Evolutionary conservation across 1,140 invertebrate species (phyloP), one percentile per base, ranked within the genome.

Genomic region (Campodea augens): DNA sequence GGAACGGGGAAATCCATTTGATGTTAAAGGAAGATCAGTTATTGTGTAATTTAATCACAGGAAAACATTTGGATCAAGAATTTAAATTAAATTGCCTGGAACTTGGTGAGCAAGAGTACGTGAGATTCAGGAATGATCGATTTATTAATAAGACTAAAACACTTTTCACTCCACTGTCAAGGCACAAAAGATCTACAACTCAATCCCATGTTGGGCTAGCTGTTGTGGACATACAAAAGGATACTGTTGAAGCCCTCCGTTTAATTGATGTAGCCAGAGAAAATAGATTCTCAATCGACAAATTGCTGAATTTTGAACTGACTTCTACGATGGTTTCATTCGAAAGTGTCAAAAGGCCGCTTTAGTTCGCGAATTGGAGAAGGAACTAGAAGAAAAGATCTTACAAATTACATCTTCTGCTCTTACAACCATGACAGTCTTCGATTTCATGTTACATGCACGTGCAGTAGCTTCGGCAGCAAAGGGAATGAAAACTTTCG

Each of bases 201-300:
- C 7, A 32, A 15, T 32, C 27, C 27, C n/a, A n/a, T n/a, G n/a
- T n/a, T n/a, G n/a, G n/a, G n/a, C n/a, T n/a, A n/a, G n/a, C n/a
- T n/a, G n/a, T n/a, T n/a, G n/a, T n/a, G n/a, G n/a, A n/a, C n/a
- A 15, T 15, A 32, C 15, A 10, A 7, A 32, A 32, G 22, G 39
- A 41, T 19, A 41, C 39, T 4, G 22, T n/a, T 20, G 22, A 41
- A 19, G 15, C 39, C 3, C 3, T 41, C 22, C 39, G 39, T 3
- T 41, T 20, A n/a, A 41, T 41, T 19, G 39, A 41, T 19, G 22
- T 41, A 41, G 39, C 39, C 15, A 4, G 39, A 19, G 15, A n/a
- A 20, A 41, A 21, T 19, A 13, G 39, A 5, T 41, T 3, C 22
- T n/a, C 15, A 19, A 41, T 24, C n/a, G 39, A 41, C 13, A 41